Conservation (phyloP, 2,888 invertebrate species). For the Luperina nickerlii region DNA sequence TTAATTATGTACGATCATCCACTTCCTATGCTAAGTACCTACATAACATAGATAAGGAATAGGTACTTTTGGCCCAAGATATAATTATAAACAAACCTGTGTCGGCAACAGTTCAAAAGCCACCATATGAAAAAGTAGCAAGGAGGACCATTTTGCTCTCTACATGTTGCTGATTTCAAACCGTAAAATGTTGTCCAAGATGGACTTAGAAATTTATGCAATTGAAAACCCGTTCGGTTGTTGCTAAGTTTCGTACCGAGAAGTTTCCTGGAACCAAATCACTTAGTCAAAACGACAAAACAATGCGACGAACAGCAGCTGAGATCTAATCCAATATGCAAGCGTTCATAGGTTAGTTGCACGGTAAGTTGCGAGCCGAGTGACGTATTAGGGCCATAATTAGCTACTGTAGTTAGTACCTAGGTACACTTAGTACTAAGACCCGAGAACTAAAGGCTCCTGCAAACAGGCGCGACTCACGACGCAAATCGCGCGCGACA, state of each 20-base stretch:
- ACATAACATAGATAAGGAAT: background rate
- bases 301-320: slow-evolving; percentile 39
- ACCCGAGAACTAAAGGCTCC: slow-evolving; percentile 9
- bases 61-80: background rate
- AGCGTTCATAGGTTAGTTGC: slow-evolving; percentile 25
- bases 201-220: background rate
- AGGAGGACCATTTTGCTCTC: background rate
- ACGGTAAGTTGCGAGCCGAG: slow-evolving; percentile 28
- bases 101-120: background rate
- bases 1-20: background rate
- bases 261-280: slow-evolving; percentile 9
- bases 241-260: background rate
- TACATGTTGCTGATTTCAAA: background rate
- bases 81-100: background rate
- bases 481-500: no score
- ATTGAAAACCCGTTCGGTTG: background rate
- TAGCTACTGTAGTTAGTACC: slow-evolving; percentile 32
- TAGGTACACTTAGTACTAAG: slow-evolving; percentile 13
- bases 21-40: background rate
- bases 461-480: no score
- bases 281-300: slow-evolving; percentile 24
- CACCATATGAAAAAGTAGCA: background rate
- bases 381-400: slow-evolving; percentile 68
- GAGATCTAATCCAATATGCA: slow-evolving; percentile 38
- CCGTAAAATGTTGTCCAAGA: background rate